A percentile compares a stretch with the other conserved stretches of the same genome.
These are phyloP conservation scores for Oncopodura yosiiana DNA, from an alignment of 1,140 invertebrate species.

Conservation along the genomic window DNA sequence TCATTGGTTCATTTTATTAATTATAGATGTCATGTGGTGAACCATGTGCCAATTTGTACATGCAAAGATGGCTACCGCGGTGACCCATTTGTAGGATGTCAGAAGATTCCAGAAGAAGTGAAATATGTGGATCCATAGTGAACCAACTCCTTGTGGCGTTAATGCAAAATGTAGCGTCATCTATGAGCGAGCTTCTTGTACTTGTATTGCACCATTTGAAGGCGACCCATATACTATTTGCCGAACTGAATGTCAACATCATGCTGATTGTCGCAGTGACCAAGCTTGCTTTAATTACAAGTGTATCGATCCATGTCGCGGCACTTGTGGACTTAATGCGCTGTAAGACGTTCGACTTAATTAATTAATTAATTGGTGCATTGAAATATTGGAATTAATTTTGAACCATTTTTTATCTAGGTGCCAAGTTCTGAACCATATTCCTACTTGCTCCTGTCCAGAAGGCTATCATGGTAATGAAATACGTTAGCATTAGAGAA, in stretches of 20 bases:
- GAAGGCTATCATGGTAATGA: conserved; percentile 63
- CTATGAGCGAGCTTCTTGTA: conserved; percentile 36
- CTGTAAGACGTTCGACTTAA: conserved; percentile 34
- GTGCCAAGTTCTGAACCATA: conserved; percentile 40
- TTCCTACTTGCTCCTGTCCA: conserved; percentile 59
- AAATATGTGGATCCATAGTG: conserved; percentile 45
- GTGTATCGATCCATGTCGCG: conserved; percentile 36
- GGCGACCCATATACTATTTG: conserved; percentile 35
- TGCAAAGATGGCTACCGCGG: conserved; percentile 39
- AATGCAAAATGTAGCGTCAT: conserved; percentile 60
- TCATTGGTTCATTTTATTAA: conserved; percentile 34
- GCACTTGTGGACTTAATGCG: conserved; percentile 39
- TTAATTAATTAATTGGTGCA: conserved; percentile 37
- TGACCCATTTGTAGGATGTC: conserved; percentile 63
- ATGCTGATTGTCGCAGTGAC: conserved; percentile 27
- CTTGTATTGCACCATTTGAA: conserved; percentile 35
- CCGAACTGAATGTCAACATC: conserved; percentile 25
- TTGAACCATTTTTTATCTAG: conserved; percentile 30
- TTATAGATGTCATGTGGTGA: conserved; percentile 33
- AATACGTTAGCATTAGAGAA: too few species aligned
- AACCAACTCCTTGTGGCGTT: conserved; percentile 61
- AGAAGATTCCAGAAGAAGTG: conserved; percentile 33
- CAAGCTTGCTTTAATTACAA: conserved; percentile 35
- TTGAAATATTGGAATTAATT: neutral
- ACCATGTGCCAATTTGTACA: conserved; percentile 37